Evolutionary conservation across 2,888 invertebrate species (phyloP).

Genomic region (Embidobia sp.): DNA sequence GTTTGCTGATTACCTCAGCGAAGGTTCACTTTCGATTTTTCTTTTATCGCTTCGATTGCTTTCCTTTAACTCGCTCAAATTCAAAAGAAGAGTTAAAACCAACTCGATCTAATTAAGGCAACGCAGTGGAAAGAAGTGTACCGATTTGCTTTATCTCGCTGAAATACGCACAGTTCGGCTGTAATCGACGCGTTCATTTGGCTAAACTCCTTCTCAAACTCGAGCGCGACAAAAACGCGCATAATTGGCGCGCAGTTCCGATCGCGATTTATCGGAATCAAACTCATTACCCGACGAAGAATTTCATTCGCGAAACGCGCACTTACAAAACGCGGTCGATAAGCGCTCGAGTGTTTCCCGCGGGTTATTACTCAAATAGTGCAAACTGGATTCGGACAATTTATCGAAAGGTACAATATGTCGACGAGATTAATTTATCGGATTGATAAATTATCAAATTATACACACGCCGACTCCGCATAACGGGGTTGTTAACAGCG

Average conservation of each 20-base stretch:
- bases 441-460: constrained; percentile 48
- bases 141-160: no score
- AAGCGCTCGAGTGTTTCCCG: constrained; percentile 2
- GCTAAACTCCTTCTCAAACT: no score
- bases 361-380: constrained; percentile 18
- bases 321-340: constrained; percentile 14
- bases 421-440: constrained; percentile 41
- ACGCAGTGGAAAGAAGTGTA: no score
- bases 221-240: background rate
- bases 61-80: background rate
- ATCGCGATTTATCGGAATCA: background rate
- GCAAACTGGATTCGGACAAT: constrained; percentile 34
- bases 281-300: background rate
- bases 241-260: constrained; percentile 6
- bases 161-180: no score
- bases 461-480: constrained; percentile 5
- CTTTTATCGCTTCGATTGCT: constrained; percentile 4
- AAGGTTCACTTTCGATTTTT: constrained; percentile 21
- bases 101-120: no score
- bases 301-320: constrained; percentile 5
- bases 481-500: constrained; percentile 31
- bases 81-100: no score
- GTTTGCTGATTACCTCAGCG: constrained; percentile 16
- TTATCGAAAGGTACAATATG: constrained; percentile 46
- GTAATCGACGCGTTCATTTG: no score